These are phyloP conservation scores for Ploceus nigricollis DNA, from an alignment of 2,113 vertebrate species.

Conservation along the genomic window DNA sequence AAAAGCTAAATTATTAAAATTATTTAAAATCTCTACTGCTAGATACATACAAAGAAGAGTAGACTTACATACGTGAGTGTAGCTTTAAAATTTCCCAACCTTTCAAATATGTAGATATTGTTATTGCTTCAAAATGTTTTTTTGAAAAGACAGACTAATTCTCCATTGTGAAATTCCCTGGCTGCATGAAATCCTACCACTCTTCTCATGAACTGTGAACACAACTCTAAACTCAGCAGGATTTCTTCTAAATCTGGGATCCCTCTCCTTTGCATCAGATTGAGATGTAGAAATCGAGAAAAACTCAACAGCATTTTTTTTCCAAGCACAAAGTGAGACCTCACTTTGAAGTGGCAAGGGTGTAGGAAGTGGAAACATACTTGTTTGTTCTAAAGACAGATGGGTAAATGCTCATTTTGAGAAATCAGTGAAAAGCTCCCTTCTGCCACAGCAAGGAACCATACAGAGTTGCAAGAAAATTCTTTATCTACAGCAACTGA, in stretches of 20 bases:
- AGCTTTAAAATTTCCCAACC: not conserved
- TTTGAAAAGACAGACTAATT: not conserved
- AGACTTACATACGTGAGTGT: not conserved
- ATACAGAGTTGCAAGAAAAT: not conserved
- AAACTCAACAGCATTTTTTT: not conserved
- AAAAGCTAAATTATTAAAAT: not conserved
- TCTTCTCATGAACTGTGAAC: not conserved
- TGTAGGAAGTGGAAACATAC: not conserved
- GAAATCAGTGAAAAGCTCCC: not conserved
- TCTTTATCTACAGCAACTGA: not conserved
- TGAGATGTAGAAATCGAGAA: not conserved
- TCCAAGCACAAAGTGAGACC: not conserved
- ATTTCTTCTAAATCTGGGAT: not conserved
- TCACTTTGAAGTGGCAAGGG: not conserved
- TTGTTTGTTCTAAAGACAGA: not conserved
- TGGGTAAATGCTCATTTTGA: not conserved
- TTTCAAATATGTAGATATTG: not conserved
- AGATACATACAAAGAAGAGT: not conserved
- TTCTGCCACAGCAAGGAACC: not conserved
- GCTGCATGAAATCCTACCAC: not conserved
- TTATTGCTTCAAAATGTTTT: not conserved
- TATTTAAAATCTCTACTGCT: not conserved
- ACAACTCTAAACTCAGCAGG: not conserved
- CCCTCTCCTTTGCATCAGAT: not conserved
- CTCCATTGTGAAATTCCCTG: not conserved